These are phyloP conservation scores for Saccostrea echinata DNA, from an alignment of 1,140 invertebrate genomes.

Conservation along the genomic window DNA sequence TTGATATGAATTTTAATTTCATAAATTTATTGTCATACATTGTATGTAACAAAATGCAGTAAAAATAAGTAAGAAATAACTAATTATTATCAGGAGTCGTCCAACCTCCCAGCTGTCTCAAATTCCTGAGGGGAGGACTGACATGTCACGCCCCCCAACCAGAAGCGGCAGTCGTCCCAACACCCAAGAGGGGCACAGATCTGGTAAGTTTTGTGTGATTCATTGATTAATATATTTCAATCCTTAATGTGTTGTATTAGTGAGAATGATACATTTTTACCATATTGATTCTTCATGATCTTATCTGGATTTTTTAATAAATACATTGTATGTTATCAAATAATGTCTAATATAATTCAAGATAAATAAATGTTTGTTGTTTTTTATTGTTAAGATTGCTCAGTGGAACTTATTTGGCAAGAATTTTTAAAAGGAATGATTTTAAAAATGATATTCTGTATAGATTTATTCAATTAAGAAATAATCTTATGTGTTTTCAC, in stretches of 20 bases:
- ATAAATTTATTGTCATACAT: no score
- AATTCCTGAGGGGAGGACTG: conserved; percentile 18
- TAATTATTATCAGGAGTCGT: conserved; percentile 39
- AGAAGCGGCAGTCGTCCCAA: conserved; percentile 74
- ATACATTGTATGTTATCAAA: no score
- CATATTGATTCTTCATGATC: background rate
- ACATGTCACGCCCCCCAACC: conserved; percentile 71
- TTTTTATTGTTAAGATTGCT: no score
- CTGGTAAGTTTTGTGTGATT: background rate
- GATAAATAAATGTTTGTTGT: no score
- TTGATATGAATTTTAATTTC: no score
- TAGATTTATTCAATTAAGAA: no score
- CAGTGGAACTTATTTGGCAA: no score
- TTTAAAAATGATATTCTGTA: no score
- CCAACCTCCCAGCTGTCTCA: conserved; percentile 53
- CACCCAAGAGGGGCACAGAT: conserved; percentile 62
- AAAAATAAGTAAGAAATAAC: background rate
- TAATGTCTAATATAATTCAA: no score
- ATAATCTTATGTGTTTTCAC: background rate
- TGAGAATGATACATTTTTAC: background rate
- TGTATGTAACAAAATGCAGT: background rate
- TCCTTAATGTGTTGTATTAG: background rate
- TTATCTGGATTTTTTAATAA: no score
- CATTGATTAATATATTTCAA: background rate
- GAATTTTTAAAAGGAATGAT: no score